Base-by-base conservation (phyloP, 1,140 invertebrate genomes). In the Panagrolaimus sp. region DNA sequence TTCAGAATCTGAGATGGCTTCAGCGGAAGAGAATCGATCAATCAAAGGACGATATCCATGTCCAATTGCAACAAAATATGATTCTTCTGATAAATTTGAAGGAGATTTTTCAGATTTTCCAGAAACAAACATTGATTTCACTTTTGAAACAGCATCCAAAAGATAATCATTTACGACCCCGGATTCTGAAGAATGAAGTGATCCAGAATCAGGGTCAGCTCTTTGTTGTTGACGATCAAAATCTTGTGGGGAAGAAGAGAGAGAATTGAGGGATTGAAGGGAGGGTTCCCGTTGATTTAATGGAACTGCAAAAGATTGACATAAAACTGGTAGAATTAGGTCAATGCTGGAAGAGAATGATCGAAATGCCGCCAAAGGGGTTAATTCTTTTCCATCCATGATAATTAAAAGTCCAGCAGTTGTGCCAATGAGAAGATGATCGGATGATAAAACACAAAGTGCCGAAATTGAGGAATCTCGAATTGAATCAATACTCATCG, bases 381-480 rank as follows among this genome's bases (percentile, higher is more conserved):
- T 55, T 38, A 75, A 77, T 17, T 71, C 46, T 62, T 46, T 43
- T 24, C 45, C 72, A 15, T 75, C 55, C 26, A 76, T 24, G 9
- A 76, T 55, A 14, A 76, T 65, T 24, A 76, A 21, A 14, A 76
- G 62, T 24, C 74, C 74, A 9, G 32, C 43, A 4, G 32, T 75
- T 12, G 74, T 76, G 71, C 74, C 74, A 32, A 76, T 77, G 10
- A 76, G 21, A 2, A 76, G 64, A n/a, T 76, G 70, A 45, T 76
- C 74, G 5, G 58, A 24, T 26, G 28, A 28, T 6, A 15, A 24
- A 21, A 48, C 10, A 28, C 26, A 17, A 26, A 63, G 15, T 1
- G 72, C 45, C 15, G 72, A 17, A 17, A 64, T 47, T 3, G 64
- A 15, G 1, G 21, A 10, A 10, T 26, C 24, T 10, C 32, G 28